Conservation (phyloP, 1,140 invertebrate genomes). For the Colletes gigas region DNA sequence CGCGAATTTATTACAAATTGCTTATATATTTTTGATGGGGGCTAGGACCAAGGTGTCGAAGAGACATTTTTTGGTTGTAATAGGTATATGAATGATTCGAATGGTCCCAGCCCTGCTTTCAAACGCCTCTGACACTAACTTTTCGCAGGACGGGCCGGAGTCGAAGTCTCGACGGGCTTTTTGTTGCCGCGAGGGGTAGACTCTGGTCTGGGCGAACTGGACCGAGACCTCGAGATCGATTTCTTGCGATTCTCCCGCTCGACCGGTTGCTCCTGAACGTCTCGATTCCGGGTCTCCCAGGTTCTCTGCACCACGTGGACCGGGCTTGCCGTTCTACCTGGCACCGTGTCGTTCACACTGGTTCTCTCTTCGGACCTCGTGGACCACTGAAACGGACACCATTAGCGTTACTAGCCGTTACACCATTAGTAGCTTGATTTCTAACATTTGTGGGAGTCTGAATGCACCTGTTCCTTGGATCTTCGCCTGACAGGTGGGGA, state of each 20-base stretch:
- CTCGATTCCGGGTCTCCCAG: conserved; percentile 72
- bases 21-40: too few species aligned
- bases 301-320: conserved; percentile 74
- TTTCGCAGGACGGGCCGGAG: conserved; percentile 42
- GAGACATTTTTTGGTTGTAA: too few species aligned
- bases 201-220: conserved; percentile 75
- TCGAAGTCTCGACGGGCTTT: conserved; percentile 38
- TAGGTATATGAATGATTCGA: too few species aligned
- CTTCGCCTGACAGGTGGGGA: conserved; percentile 78
- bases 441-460: not conserved
- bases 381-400: conserved; percentile 44
- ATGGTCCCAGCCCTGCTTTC: too few species aligned
- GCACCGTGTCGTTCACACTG: conserved; percentile 46
- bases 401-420: too few species aligned
- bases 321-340: conserved; percentile 59
- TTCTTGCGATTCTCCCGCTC: conserved; percentile 49
- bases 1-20: too few species aligned
- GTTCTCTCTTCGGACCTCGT: conserved; percentile 62
- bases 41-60: too few species aligned
- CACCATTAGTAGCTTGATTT: not conserved
- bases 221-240: conserved; percentile 78
- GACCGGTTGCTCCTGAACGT: conserved; percentile 51
- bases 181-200: conserved; percentile 46
- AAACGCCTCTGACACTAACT: conserved; percentile 32
- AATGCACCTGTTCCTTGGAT: conserved; percentile 55